Percentiles rank a stretch among this genome's conserved stretches.
Conservation (phyloP, 2,113 vertebrate genomes). For the Salvelinus fontinalis region DNA sequence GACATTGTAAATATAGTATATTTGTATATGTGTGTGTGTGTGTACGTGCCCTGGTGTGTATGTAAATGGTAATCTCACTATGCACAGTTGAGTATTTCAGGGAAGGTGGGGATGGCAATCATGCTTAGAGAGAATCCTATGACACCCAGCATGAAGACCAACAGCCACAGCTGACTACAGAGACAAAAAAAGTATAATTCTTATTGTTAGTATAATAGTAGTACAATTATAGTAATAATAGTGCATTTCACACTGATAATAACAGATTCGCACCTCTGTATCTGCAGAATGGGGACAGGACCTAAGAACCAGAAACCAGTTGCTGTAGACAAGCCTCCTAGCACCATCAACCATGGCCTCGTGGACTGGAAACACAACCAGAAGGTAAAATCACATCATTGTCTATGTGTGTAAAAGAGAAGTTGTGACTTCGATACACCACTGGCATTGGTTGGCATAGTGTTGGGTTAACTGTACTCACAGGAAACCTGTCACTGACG, state of each 20-base stretch:
- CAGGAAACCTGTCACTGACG: constrained; percentile 87
- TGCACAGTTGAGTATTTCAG: constrained; percentile 85
- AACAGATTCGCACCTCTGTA: constrained; percentile 74
- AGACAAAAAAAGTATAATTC: constrained; percentile 16
- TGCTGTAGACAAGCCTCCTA: constrained; percentile 75
- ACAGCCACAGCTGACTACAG: constrained; percentile 89
- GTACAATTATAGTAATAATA: neutral
- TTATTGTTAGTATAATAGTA: neutral
- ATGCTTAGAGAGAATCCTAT: constrained; percentile 87
- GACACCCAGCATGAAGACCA: constrained; percentile 81
- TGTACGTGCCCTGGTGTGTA: neutral
- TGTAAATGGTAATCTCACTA: constrained; percentile 79
- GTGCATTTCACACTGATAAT: neutral
- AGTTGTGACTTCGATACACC: neutral
- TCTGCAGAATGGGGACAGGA: constrained; percentile 83
- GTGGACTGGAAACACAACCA: constrained; percentile 51
- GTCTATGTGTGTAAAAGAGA: too few species aligned
- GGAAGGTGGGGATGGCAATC: constrained; percentile 85
- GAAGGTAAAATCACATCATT: neutral
- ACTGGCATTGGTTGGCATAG: neutral
- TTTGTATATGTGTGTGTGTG: neutral
- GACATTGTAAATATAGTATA: neutral
- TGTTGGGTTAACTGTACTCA: constrained; percentile 67
- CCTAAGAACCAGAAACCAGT: constrained; percentile 83
- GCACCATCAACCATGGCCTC: constrained; percentile 82